Percentiles rank a stretch among this genome's conserved stretches.
Conservation (phyloP, 2,797 vertebrate species). For the Pseudochromis fuscus region DNA sequence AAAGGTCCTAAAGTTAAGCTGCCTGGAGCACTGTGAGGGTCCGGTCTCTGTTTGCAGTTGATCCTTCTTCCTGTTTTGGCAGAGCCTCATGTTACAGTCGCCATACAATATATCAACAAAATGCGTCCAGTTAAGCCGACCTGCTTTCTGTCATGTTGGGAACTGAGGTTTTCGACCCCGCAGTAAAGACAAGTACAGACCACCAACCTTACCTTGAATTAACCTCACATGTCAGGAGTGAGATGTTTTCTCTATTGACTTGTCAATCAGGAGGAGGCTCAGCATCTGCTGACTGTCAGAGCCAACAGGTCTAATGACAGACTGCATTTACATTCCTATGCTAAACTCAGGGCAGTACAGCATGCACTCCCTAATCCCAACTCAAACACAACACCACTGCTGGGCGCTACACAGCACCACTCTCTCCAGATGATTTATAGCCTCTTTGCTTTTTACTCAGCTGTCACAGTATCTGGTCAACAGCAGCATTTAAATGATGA, state of each 20-base stretch:
- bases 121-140: not conserved
- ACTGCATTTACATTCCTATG: slow-evolving; percentile 46
- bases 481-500: not conserved
- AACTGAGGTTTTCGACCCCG: slow-evolving; percentile 2
- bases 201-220: slow-evolving; percentile 9
- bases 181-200: not conserved
- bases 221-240: slow-evolving; percentile 24
- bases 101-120: slow-evolving; percentile 17
- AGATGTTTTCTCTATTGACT: slow-evolving; percentile 11
- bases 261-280: slow-evolving; percentile 20
- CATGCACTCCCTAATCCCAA: slow-evolving; percentile 37
- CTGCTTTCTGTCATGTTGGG: slow-evolving; percentile 24
- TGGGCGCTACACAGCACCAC: slow-evolving; percentile 4
- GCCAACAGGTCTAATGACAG: slow-evolving; percentile 51
- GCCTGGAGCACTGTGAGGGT: slow-evolving; percentile 49
- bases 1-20: slow-evolving; percentile 59
- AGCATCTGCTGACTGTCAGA: slow-evolving; percentile 57
- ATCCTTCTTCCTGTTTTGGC: slow-evolving; percentile 66
- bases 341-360: slow-evolving; percentile 1
- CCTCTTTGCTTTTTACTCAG: not conserved
- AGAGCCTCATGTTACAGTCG: slow-evolving; percentile 60
- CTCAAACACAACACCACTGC: slow-evolving; percentile 28
- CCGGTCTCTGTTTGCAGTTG: slow-evolving; percentile 39
- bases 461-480: no score
- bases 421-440: slow-evolving; percentile 11